Evolutionary conservation across 2,888 invertebrate genomes (phyloP), one percentile per base, ranked within the genome.

Genomic region (Heliothis peltigera): DNA sequence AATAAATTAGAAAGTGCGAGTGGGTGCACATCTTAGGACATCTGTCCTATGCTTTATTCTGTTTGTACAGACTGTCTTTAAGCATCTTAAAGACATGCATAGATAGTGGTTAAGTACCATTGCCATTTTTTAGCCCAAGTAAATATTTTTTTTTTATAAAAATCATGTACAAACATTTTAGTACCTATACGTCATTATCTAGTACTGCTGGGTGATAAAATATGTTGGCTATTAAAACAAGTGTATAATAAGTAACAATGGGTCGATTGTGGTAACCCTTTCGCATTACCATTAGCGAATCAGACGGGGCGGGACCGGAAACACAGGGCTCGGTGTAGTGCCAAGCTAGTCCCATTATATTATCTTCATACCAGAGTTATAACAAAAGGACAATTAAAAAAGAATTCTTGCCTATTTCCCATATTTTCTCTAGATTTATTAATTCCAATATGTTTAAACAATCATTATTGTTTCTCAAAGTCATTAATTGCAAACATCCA

Each of bases 221-320:
- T n/a, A 48, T 35, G 35, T 46, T 18, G 18, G 21, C 4, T 58
- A 51, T 10, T 19, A 43, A 44, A 69, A 62, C 48, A 63, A 60
- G 59, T 63, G 60, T 49, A 57, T 46, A 49, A 52, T 32, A 32
- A 1, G 66, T 70, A 76, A 83, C 77, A 84, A 82, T 75, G 64
- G 76, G 70, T 79, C 70, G 83, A 82, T 80, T 76, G 56, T 64
- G 60, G 74, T 81, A 83, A 84, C 84, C 85, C 86, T 84, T 84
- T 81, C 62, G 51, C 46, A 71, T 75, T 42, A 67, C 82, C 84
- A 88, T 90, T 86, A 89, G 81, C 76, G 76, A 82, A 79, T 77
- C 86, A 89, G 88, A 88, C 89, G 86, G 87, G 89, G 90, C 84
- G 88, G 80, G 88, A 84, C 90, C 89, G 90, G 90, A 90, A 83